phyloP scores from a whole-genome alignment of 1,140 invertebrate genomes.

The Drosophila lowei region DNA sequence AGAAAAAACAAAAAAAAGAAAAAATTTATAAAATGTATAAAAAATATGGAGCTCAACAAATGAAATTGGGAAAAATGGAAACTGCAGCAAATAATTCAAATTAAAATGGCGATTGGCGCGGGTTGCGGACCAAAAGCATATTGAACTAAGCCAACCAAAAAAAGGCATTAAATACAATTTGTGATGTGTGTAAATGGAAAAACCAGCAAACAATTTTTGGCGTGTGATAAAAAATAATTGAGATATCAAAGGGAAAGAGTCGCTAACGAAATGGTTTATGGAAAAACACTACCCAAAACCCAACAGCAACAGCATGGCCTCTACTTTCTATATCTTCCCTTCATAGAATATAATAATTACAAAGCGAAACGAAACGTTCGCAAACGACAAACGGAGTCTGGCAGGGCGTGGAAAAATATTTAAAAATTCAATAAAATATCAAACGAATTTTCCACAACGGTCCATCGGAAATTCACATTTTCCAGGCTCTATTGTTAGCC shows the following conservation, averaged over 20 bases:
- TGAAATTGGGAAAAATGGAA: slow-evolving; percentile 7
- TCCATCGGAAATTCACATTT: slow-evolving; percentile 16
- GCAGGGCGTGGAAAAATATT: slow-evolving; percentile 35
- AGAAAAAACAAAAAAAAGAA: too few species aligned
- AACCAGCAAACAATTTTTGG: slow-evolving; percentile 1
- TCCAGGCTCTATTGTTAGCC: slow-evolving; percentile 26
- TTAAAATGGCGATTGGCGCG: slow-evolving; percentile 48
- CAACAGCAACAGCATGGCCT: too few species aligned
- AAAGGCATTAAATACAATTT: slow-evolving; percentile 21
- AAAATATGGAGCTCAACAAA: slow-evolving; percentile 9
- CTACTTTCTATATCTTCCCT: not conserved
- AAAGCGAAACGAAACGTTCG: slow-evolving; percentile 16
- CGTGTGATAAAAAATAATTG: slow-evolving; percentile 22
- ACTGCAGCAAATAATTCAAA: slow-evolving; percentile 57
- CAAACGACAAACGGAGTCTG: too few species aligned
- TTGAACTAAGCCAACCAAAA: slow-evolving; percentile 26
- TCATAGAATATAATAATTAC: slow-evolving; percentile 25
- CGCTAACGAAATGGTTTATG: not conserved
- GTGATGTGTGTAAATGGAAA: slow-evolving; percentile 10
- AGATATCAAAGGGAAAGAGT: not conserved
- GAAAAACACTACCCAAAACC: not conserved
- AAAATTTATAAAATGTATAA: not conserved
- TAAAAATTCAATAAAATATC: slow-evolving; percentile 54
- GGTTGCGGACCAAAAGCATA: slow-evolving; percentile 9
- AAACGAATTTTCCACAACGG: slow-evolving; percentile 27